Base-by-base conservation (phyloP, 1,140 invertebrate genomes). In the Dinoponera quadriceps region DNA sequence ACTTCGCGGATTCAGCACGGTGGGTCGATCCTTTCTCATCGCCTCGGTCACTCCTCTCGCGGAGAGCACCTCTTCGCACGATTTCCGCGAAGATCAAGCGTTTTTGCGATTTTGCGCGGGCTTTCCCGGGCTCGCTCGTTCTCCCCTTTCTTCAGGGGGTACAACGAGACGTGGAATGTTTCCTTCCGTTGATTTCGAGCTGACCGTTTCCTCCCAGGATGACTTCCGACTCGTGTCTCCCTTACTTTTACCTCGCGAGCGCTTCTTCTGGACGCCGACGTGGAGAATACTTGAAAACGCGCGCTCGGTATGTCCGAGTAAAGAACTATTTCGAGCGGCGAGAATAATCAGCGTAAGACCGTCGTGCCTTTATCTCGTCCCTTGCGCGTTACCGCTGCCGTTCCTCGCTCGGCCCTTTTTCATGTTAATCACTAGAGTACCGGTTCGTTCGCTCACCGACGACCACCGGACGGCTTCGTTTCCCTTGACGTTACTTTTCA, bases 351-450 rank as follows among this genome's bases (percentile, higher is more conserved):
- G 48, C 29, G 55, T 38, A 20, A 20, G 29, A 71, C 57, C 44
- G 20, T 16, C 54, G 54, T 16, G 22, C n/a, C 22, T 54, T 22
- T 44, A 66, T 22, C 71, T 80, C 48, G 69, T 22, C 38, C 71
- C 38, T 59, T 38, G 22, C 3, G 5, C 51, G 14, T 71, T 44
- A 48, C 69, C 65, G 22, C 38, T 48, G 11, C 68, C 49, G 55
- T 69, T 78, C 69, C 20, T 33, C n/a, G n/a, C 69, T 69, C 33
- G 55, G 20, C 25, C 33, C 48, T 29, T 69, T 51, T 80, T 80
- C 75, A 57, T 69, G 9, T 55, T 54, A 20, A 29, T 80, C 75
- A 80, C 25, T 22, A 44, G 65, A 80, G 71, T 44, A 71, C 75
- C 33, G 49, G 75, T 29, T 57, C 22, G 27, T 57, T 71, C 65